These are phyloP conservation scores for Dasyprocta punctata DNA, from an alignment of 2,113 vertebrate genomes.

Conservation along the genomic window DNA sequence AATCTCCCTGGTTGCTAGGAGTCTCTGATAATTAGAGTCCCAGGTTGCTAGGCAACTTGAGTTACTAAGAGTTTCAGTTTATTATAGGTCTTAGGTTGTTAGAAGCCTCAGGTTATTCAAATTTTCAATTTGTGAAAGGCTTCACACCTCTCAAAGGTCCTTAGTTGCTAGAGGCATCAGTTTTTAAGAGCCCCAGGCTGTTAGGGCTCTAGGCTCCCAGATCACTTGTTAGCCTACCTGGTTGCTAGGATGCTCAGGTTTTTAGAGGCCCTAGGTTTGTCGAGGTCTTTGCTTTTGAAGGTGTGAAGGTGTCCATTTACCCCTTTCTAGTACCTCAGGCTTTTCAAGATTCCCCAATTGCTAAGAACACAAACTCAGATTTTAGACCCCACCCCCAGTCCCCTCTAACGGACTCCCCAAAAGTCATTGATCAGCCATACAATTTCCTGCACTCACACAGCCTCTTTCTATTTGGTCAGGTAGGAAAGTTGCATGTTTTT, in stretches of 20 bases:
- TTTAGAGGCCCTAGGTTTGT: neutral
- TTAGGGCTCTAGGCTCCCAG: neutral
- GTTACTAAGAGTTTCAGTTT: constrained; percentile 77
- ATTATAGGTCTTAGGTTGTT: constrained; percentile 69
- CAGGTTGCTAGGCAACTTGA: constrained; percentile 75
- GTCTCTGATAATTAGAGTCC: constrained; percentile 68
- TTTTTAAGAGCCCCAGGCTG: neutral
- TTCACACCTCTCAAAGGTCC: constrained; percentile 43
- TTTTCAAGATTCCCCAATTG: neutral
- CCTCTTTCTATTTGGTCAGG: neutral
- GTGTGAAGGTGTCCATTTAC: neutral
- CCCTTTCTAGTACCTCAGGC: neutral
- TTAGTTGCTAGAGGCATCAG: constrained; percentile 37
- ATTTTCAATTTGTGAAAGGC: constrained; percentile 67
- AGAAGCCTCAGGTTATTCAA: constrained; percentile 71
- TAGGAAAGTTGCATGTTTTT: neutral
- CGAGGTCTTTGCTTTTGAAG: neutral
- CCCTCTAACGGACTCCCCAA: neutral
- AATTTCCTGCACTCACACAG: no score
- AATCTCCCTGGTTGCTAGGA: constrained; percentile 71
- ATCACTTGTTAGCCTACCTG: neutral
- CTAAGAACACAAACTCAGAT: neutral
- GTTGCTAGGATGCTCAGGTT: neutral
- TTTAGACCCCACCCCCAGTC: neutral
- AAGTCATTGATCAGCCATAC: neutral